Base-by-base conservation (phyloP, 2,113 vertebrate species). In the Epinephelus moara region DNA sequence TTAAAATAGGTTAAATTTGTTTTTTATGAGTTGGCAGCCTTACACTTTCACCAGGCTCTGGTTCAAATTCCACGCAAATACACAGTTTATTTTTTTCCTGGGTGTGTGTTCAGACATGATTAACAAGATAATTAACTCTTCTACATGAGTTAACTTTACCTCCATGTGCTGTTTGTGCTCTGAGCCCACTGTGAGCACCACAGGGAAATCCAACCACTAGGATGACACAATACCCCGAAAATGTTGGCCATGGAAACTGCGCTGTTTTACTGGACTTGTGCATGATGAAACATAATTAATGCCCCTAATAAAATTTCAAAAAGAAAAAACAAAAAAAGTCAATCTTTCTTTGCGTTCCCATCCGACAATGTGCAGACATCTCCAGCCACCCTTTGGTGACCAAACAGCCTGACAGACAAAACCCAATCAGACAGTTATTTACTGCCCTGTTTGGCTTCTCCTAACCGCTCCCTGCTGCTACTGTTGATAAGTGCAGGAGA, bases 401-500 rank as follows among this genome's bases (percentile, higher is more conserved):
- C 17, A 66, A 67, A 27, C 14, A 57, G 33, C 19, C 63, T 52
- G 82, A 60, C 37, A 55, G 69, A 77, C n/a, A 2, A 75, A 11
- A 47, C 69, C 53, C 67, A 82, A 68, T 81, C 71, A 88, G 69
- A 75, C 45, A 82, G 86, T 73, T 84, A 89, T 88, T 89, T 83
- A 86, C 82, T 81, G 81, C 78, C 63, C 17, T 53, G 49, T 37
- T 47, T 30, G 57, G 61, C 64, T 74, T 33, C 56, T 62, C 18
- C 52, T 21, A 14, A 56, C 76, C 71, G 23, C 81, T 69, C 78
- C 77, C 73, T 55, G 66, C 64, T 75, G 63, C 80, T 75, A 52
- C 53, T 76, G 66, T 79, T 81, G 75, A 84, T 79, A 70, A 74
- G 78, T 78, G 37, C 40, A 59, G 33, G n/a, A 21, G 50, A 55